Conservation (phyloP, 2,113 vertebrate species). For the Gambusia affinis region DNA sequence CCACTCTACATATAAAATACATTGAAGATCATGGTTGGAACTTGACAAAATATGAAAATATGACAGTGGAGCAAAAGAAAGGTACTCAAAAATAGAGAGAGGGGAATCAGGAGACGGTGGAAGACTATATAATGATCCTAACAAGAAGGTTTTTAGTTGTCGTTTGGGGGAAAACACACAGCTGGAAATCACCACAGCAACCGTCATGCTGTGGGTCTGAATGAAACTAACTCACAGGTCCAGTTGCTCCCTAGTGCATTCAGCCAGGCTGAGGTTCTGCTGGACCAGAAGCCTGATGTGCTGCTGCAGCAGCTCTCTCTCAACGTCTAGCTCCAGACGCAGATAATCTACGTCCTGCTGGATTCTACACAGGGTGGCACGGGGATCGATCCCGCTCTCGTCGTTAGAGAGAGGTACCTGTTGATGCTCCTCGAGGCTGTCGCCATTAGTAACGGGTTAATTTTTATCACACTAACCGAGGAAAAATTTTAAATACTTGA, state of each 20-base stretch:
- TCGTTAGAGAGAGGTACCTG: slow-evolving; percentile 51
- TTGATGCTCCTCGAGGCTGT: slow-evolving; percentile 54
- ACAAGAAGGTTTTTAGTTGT: not conserved
- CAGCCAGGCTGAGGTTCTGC: slow-evolving; percentile 76
- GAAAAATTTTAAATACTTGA: not conserved
- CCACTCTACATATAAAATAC: not conserved
- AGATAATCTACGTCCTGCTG: slow-evolving; percentile 73
- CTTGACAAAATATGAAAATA: not conserved
- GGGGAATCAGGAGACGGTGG: not conserved
- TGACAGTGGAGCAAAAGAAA: not conserved
- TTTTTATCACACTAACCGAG: not conserved
- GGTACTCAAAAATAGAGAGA: slow-evolving; percentile 7
- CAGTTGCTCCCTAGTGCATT: slow-evolving; percentile 75
- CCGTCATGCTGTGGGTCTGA: slow-evolving; percentile 42
- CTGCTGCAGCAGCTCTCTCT: slow-evolving; percentile 75
- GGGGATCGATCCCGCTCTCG: slow-evolving; percentile 40
- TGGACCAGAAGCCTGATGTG: slow-evolving; percentile 70
- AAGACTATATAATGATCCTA: not conserved
- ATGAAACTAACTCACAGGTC: slow-evolving; percentile 76
- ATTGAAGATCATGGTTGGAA: not conserved
- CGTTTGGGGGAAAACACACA: slow-evolving; percentile 26
- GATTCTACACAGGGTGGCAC: slow-evolving; percentile 59
- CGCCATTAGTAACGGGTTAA: slow-evolving; percentile 30
- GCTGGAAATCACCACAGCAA: slow-evolving; percentile 53
- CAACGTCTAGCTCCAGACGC: slow-evolving; percentile 73